Percentiles rank a stretch among this genome's conserved stretches.
Conservation (phyloP, 2,113 vertebrate species). For the Neoarius graeffei region DNA sequence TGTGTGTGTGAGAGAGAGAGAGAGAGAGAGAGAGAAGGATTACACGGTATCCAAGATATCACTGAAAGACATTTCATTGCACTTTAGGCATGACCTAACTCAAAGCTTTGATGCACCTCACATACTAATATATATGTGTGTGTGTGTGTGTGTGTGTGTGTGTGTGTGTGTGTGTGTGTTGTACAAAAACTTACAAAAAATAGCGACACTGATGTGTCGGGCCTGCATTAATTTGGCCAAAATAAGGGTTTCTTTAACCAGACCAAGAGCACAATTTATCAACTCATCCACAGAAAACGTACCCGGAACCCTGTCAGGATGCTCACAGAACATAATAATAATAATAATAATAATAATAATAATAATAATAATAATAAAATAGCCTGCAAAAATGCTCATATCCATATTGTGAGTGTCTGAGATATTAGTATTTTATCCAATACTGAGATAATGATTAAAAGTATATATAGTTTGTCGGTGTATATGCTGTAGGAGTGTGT, state of each 20-base stretch:
- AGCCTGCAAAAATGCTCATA: neutral
- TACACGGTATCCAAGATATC: neutral
- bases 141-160: neutral
- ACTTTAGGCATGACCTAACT: neutral
- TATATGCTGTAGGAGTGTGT: conserved; percentile 41
- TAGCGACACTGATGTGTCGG: neutral
- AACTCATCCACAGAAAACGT: neutral
- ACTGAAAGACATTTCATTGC: neutral
- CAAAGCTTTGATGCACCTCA: neutral
- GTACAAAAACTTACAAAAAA: neutral
- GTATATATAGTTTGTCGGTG: neutral
- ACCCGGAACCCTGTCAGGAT: neutral
- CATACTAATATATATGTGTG: neutral
- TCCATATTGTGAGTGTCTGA: neutral
- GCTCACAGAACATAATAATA: neutral
- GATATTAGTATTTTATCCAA: neutral
- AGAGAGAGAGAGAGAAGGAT: neutral
- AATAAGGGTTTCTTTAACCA: neutral
- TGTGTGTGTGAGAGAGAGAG: neutral
- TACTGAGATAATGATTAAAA: neutral
- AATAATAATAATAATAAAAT: neutral
- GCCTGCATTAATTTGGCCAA: neutral
- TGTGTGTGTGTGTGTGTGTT: neutral
- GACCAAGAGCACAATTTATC: neutral
- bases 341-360: neutral